Conservation (phyloP, 2,888 invertebrate species). For the Tipula helvola region DNA sequence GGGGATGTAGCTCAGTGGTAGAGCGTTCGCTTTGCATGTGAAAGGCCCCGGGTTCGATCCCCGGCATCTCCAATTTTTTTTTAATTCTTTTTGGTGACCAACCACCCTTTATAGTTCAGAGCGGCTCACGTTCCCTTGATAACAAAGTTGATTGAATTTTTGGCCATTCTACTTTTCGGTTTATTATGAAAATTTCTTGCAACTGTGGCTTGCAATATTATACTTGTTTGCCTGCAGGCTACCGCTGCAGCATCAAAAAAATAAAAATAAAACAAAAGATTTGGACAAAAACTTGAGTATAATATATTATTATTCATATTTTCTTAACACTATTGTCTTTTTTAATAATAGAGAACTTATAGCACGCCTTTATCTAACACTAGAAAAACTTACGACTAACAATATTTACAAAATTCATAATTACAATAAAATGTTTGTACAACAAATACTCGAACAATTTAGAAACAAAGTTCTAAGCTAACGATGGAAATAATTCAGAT, state of each 20-base stretch:
- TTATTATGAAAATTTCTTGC: too few relatives aligned
- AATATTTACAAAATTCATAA: not conserved
- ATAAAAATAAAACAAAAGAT: not conserved
- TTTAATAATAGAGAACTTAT: not conserved
- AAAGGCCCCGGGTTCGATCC: constrained; percentile 13
- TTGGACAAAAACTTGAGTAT: not conserved
- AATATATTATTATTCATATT: not conserved
- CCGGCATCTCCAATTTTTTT: constrained; percentile 11
- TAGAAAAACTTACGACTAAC: not conserved
- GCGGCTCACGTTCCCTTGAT: too few relatives aligned
- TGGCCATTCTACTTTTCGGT: too few relatives aligned
- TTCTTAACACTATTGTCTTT: not conserved
- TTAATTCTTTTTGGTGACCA: too few relatives aligned
- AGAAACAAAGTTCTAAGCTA: constrained; percentile 38
- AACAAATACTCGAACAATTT: not conserved
- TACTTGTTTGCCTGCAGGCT: too few relatives aligned
- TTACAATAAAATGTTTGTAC: not conserved
- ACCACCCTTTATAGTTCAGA: too few relatives aligned
- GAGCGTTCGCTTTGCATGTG: constrained; percentile 13
- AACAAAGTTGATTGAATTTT: too few relatives aligned
- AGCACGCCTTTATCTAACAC: not conserved
- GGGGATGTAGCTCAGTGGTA: constrained; percentile 12
- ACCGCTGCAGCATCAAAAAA: too few relatives aligned
- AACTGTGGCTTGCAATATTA: too few relatives aligned
- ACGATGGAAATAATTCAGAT: constrained; percentile 63